phyloP scores from a whole-genome alignment of 2,888 invertebrate species.

The Oeneis ivallda region DNA sequence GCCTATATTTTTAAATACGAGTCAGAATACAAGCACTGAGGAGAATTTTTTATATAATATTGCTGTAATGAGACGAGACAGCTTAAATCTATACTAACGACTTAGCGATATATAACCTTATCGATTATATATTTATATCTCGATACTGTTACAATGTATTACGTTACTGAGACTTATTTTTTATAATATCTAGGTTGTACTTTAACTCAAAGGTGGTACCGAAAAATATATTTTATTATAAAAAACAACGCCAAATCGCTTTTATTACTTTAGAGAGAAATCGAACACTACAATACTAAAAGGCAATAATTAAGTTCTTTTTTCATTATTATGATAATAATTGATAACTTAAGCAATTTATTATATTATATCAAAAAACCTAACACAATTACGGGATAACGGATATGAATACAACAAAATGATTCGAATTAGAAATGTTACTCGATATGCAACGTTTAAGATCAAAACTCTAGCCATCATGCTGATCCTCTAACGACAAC shows the following conservation, averaged over 20 bases:
- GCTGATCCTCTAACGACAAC: background rate
- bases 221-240: constrained; percentile 72
- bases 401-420: constrained; percentile 75
- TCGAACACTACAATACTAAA: constrained; percentile 64
- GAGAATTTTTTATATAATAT: constrained; percentile 58
- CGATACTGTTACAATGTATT: constrained; percentile 69
- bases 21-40: constrained; percentile 63
- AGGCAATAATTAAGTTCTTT: constrained; percentile 66
- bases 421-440: constrained; percentile 75
- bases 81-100: constrained; percentile 62
- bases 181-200: constrained; percentile 76
- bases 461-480: constrained; percentile 52
- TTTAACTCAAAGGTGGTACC: constrained; percentile 81
- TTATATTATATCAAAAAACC: constrained; percentile 61
- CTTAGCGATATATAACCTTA: constrained; percentile 57
- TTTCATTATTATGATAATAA: constrained; percentile 56
- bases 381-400: constrained; percentile 68
- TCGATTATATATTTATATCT: constrained; percentile 66
- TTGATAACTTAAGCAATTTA: constrained; percentile 57
- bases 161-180: constrained; percentile 72
- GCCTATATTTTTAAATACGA: constrained; percentile 65
- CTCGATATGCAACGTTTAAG: constrained; percentile 81
- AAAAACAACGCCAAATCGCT: constrained; percentile 72
- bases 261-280: constrained; percentile 66
- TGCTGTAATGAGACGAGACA: constrained; percentile 76